Evolutionary conservation across 2,888 invertebrate species (phyloP).

Genomic region (Boloria selene): DNA sequence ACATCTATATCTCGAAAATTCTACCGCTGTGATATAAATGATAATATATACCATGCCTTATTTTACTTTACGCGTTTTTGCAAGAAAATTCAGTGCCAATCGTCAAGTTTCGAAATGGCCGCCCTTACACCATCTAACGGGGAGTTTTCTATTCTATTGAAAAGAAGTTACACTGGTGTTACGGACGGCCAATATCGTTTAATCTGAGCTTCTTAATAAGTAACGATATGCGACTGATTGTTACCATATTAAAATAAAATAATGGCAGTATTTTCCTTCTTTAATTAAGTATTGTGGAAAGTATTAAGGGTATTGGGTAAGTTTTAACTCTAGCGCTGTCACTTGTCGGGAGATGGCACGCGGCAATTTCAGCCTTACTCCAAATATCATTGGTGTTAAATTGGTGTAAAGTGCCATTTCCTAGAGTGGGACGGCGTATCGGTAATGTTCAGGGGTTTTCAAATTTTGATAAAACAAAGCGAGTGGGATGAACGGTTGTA

Average conservation of each 20-base stretch:
- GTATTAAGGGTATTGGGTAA: constrained; percentile 19
- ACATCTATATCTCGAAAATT: constrained; percentile 39
- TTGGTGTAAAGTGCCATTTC: background rate
- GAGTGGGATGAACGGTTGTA: constrained; percentile 1
- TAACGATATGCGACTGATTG: constrained; percentile 56
- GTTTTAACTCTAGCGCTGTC: constrained; percentile 17
- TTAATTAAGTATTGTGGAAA: constrained; percentile 15
- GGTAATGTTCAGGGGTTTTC: constrained; percentile 27
- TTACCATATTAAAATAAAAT: constrained; percentile 45
- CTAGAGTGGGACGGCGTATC: constrained; percentile 12
- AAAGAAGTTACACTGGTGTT: constrained; percentile 12
- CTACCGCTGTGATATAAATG: constrained; percentile 61
- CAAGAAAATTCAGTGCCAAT: constrained; percentile 16
- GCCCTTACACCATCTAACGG: constrained; percentile 4
- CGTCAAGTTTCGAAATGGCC: constrained; percentile 21
- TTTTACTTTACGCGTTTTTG: constrained; percentile 25
- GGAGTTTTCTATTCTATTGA: constrained; percentile 9
- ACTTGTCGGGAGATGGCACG: constrained; percentile 12
- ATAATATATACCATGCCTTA: constrained; percentile 56
- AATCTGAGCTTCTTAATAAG: constrained; percentile 57
- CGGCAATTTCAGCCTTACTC: background rate
- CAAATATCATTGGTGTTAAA: background rate
- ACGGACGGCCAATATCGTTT: constrained; percentile 31
- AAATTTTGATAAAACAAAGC: constrained; percentile 21
- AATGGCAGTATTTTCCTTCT: constrained; percentile 20